Conservation (phyloP, 2,888 invertebrate species). For the Drosophila sordidapex region DNA sequence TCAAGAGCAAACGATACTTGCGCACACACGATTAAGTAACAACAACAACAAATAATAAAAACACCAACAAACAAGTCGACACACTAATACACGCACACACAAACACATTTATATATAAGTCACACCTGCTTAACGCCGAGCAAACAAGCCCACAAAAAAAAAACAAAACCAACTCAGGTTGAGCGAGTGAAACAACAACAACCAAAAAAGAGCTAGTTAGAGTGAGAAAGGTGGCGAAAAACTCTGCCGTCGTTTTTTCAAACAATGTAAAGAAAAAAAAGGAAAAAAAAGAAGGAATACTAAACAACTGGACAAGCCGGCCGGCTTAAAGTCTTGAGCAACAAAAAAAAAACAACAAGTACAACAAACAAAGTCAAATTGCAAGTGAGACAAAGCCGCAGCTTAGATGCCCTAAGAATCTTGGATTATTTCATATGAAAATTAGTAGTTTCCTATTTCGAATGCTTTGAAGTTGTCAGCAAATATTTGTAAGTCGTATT, state of each 20-base stretch:
- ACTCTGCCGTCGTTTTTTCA: constrained; percentile 56
- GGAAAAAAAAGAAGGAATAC: constrained; percentile 26
- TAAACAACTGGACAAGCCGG: constrained; percentile 74
- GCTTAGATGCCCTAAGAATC: constrained; percentile 29
- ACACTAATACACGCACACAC: constrained; percentile 35
- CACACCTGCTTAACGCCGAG: constrained; percentile 71
- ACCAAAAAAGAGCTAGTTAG: background rate
- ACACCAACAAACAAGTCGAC: constrained; percentile 60
- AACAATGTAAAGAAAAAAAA: constrained; percentile 55
- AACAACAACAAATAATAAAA: constrained; percentile 40
- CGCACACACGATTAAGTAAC: constrained; percentile 69
- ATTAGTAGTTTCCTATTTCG: background rate
- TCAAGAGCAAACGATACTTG: constrained; percentile 80
- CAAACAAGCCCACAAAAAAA: constrained; percentile 49
- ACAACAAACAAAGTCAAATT: constrained; percentile 1
- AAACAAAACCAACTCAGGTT: constrained; percentile 23
- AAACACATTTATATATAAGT: constrained; percentile 30
- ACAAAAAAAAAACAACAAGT: constrained; percentile 24
- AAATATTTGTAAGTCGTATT: background rate
- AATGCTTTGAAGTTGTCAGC: background rate
- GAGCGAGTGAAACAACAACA: background rate
- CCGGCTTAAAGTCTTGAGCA: constrained; percentile 58
- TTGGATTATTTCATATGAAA: background rate
- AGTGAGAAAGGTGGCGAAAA: constrained; percentile 16
- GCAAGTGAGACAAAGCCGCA: constrained; percentile 9